A percentile compares a stretch with the other conserved stretches of the same genome.
These are phyloP conservation scores for Scolanthus callimorphus DNA, from an alignment of 92 coral and sea anemone genomes.

Conservation along the genomic window DNA sequence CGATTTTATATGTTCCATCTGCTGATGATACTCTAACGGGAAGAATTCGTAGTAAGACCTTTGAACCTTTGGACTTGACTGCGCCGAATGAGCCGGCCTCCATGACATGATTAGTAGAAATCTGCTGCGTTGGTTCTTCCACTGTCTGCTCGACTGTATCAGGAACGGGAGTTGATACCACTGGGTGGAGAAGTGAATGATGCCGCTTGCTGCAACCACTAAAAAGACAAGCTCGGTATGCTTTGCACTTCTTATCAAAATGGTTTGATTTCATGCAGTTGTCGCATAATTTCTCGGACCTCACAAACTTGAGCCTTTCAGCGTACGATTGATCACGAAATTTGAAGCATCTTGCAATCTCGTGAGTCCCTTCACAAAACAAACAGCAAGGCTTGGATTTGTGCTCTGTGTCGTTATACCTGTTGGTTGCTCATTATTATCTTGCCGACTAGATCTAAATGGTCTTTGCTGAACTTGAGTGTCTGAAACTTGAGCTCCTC, in stretches of 20 bases:
- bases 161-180: neutral
- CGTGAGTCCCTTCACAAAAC: slow-evolving; percentile 18
- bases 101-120: neutral
- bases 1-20: neutral
- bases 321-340: slow-evolving; percentile 16
- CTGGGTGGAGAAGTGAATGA: slow-evolving; percentile 37
- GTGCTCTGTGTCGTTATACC: neutral
- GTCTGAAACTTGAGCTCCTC: too few relatives aligned
- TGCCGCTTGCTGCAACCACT: slow-evolving; percentile 24
- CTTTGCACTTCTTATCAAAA: slow-evolving; percentile 24
- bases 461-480: slow-evolving; percentile 3
- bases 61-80: neutral
- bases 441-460: neutral
- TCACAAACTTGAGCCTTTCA: slow-evolving; percentile 9
- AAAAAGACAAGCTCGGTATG: slow-evolving; percentile 5
- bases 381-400: slow-evolving; percentile 6
- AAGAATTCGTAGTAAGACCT: neutral
- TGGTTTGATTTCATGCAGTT: slow-evolving; percentile 28
- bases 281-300: slow-evolving; percentile 18
- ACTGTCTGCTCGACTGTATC: neutral
- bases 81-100: slow-evolving; percentile 1
- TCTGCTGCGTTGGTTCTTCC: neutral
- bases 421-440: neutral
- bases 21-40: neutral
- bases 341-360: slow-evolving; percentile 20